These are phyloP conservation scores for Pteromalus puparum DNA, from an alignment of 1,140 invertebrate genomes.

Conservation along the genomic window DNA sequence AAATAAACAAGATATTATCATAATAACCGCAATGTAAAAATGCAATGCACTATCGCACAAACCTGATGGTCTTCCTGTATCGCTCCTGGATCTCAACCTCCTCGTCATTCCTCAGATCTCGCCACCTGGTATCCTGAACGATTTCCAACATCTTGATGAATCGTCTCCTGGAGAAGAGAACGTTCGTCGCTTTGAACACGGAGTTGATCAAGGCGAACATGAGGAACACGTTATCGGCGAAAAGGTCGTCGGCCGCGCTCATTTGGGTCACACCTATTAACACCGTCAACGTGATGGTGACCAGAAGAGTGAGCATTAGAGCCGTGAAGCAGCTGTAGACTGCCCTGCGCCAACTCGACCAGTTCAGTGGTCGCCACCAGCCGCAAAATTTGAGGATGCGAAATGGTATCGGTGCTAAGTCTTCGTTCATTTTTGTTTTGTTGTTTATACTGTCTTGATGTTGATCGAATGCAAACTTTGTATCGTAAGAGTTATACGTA, in stretches of 20 bases:
- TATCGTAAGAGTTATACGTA: too few relatives aligned
- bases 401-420: constrained; percentile 40
- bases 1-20: neutral
- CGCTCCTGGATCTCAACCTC: constrained; percentile 33
- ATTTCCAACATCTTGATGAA: constrained; percentile 41
- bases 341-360: neutral
- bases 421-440: constrained; percentile 11
- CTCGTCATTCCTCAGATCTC: neutral
- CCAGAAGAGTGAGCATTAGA: constrained; percentile 13
- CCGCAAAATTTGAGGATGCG: constrained; percentile 25
- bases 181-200: constrained; percentile 33
- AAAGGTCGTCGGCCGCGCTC: constrained; percentile 10
- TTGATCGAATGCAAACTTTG: neutral
- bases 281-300: neutral
- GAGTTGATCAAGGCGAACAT: constrained; percentile 51
- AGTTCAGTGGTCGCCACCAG: constrained; percentile 28
- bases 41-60: neutral
- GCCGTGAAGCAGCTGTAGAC: neutral
- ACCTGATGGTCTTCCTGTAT: constrained; percentile 46
- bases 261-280: constrained; percentile 20
- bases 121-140: constrained; percentile 15
- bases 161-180: constrained; percentile 9
- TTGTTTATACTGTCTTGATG: neutral
- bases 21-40: neutral
- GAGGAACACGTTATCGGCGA: constrained; percentile 46